phyloP scores from a whole-genome alignment of 2,797 vertebrate species.

The Valencia hispanica region DNA sequence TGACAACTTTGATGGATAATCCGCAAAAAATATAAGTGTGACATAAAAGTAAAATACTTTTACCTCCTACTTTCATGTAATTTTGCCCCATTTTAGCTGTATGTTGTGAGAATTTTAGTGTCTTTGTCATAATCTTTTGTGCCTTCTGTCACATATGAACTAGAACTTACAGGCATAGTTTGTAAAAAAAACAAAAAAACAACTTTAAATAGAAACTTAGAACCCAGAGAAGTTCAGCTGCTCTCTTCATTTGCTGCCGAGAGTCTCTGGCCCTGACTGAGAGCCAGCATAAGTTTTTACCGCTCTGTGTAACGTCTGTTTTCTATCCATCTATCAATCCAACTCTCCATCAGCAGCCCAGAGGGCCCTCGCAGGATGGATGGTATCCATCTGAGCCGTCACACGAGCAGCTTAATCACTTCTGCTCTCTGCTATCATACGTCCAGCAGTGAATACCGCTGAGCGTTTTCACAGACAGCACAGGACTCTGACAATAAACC shows the following conservation, averaged over 20 bases:
- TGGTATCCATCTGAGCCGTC: slow-evolving; percentile 59
- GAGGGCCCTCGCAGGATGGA: slow-evolving; percentile 53
- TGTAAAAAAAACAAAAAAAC: background rate
- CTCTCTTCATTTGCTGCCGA: background rate
- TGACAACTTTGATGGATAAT: background rate
- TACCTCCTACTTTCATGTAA: background rate
- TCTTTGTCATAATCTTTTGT: background rate
- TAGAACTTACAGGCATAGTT: background rate
- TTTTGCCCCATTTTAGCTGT: background rate
- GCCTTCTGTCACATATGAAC: no score
- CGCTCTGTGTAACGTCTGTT: slow-evolving; percentile 24
- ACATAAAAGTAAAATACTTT: background rate
- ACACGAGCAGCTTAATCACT: slow-evolving; percentile 61
- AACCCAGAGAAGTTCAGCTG: background rate
- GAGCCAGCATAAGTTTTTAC: slow-evolving; percentile 37
- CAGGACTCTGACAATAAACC: slow-evolving; percentile 41
- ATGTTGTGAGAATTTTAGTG: background rate
- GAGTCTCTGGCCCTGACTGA: slow-evolving; percentile 50
- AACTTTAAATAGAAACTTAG: background rate
- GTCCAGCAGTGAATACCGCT: slow-evolving; percentile 45
- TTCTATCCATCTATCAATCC: slow-evolving; percentile 58
- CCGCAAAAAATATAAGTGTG: background rate
- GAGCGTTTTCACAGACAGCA: slow-evolving; percentile 53
- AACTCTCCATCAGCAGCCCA: slow-evolving; percentile 45
- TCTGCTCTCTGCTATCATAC: slow-evolving; percentile 34